Conservation (phyloP, 2,113 vertebrate species). For the Tenebrosternarchus preto region DNA sequence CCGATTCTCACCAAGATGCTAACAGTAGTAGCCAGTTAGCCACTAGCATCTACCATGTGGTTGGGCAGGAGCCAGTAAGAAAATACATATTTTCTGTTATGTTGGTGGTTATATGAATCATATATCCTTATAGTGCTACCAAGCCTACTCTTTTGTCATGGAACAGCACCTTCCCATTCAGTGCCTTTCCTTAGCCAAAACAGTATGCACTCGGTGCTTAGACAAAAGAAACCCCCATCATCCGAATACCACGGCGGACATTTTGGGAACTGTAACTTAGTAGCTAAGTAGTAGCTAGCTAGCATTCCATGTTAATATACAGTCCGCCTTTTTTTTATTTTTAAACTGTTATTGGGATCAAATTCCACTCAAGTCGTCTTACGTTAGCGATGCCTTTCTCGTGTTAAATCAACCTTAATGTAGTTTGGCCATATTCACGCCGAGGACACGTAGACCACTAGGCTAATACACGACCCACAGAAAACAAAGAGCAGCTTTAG, state of each 20-base stretch:
- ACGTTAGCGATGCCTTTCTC: too few relatives aligned
- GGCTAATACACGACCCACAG: neutral
- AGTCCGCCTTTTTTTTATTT: too few relatives aligned
- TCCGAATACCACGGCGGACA: slow-evolving; percentile 70
- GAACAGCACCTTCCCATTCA: neutral
- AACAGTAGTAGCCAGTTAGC: slow-evolving; percentile 48
- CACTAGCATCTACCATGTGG: slow-evolving; percentile 75
- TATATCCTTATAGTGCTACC: neutral
- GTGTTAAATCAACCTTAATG: neutral
- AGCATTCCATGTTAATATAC: too few relatives aligned
- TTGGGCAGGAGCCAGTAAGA: slow-evolving; percentile 70
- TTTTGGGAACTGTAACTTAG: slow-evolving; percentile 67
- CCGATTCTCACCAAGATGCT: slow-evolving; percentile 44
- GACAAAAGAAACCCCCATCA: slow-evolving; percentile 49
- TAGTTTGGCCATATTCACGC: neutral
- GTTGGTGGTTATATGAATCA: neutral
- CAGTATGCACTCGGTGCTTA: neutral
- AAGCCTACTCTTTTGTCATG: too few relatives aligned
- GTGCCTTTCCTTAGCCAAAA: fast-evolving
- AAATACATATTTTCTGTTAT: slow-evolving; percentile 20
- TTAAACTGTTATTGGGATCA: too few relatives aligned
- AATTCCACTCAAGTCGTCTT: too few relatives aligned
- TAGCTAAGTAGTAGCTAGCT: too few relatives aligned
- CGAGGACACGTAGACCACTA: slow-evolving; percentile 19
- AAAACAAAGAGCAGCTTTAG: slow-evolving; percentile 37